Base-by-base conservation (phyloP, 1,140 invertebrate species). In the Branchinecta lindahli region DNA sequence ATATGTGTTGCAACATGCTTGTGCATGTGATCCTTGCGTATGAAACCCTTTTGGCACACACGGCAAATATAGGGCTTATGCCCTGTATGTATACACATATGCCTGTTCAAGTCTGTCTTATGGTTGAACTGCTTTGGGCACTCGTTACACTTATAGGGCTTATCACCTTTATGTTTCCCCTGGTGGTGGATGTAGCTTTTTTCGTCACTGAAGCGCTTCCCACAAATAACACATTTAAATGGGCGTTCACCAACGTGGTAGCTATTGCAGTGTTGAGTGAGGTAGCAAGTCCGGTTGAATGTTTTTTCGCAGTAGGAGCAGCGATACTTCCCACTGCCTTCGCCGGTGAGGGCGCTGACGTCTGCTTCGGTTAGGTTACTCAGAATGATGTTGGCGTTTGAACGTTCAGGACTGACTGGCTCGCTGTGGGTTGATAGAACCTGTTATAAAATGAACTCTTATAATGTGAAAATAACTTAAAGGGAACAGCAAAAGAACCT, bases 11-110 rank as follows among this genome's bases (percentile, higher is more conserved):
- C 88, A 69, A 85, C 82, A 79, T 96, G 94, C 79, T 96, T 96
- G 70, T 91, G 84, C 88, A 96, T 90, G 78, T 96, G 94, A 78
- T 96, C 94, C 78, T 94, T 92, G 68, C 94, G 85, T 73, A 92
- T 94, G 79, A 95, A 95, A 33, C 90, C 89, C 79, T 95, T 96
- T 66, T 85, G 84, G 77, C 92, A 94, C 46, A 83, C 83, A 69
- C 85, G 82, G 80, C 92, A 95, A 66, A 84, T 81, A 77, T 88
- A 92, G 12, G 91, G 91, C 85, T 89, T 70, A 85, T 90, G 75
- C 0, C 83, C 82, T 3, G 81, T 80, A 78, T 95, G 92, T 66
- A 92, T 84, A 75, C 90, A 91, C 81, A 89, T 86, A 78, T 96
- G 92, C 65, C 92, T 83, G 20, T 91, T 84, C 73, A 95, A 81